phyloP scores from a whole-genome alignment of 2,797 vertebrate species.

The Vireo griseus region DNA sequence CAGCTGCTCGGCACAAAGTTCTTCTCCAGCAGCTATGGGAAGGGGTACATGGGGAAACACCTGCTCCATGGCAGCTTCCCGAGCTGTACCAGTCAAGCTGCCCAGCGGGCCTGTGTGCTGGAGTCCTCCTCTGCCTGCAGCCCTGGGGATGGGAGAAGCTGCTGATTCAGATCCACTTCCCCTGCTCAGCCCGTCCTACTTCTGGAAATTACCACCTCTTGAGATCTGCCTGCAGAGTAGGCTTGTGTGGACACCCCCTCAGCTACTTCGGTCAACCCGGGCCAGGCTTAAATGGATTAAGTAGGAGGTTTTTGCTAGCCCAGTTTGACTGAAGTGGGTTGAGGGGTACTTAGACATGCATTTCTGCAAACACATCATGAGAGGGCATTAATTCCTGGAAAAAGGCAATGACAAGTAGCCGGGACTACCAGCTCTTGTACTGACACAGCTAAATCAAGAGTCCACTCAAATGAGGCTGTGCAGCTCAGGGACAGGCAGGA shows the following conservation, averaged over 20 bases:
- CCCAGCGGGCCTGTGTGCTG: background rate
- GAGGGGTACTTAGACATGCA: background rate
- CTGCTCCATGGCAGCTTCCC: background rate
- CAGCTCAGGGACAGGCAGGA: background rate
- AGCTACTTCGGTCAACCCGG: background rate
- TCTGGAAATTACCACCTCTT: conserved; percentile 6
- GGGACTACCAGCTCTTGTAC: background rate
- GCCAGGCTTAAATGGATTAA: conserved; percentile 47
- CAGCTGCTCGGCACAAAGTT: background rate
- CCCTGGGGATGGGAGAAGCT: background rate
- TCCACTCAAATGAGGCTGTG: background rate
- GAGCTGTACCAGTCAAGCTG: background rate
- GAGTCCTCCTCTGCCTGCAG: background rate
- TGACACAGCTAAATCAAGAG: background rate
- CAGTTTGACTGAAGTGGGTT: conserved; percentile 32
- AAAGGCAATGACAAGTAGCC: background rate
- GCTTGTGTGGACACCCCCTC: background rate
- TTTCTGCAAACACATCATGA: background rate
- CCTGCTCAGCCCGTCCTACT: background rate
- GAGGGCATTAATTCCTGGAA: background rate
- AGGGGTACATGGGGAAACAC: background rate
- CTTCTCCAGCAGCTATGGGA: background rate
- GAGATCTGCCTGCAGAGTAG: background rate
- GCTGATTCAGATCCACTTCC: background rate
- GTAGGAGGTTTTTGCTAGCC: conserved; percentile 37